Conservation (phyloP, 2,888 invertebrate genomes). For the Melanotus villosus region DNA sequence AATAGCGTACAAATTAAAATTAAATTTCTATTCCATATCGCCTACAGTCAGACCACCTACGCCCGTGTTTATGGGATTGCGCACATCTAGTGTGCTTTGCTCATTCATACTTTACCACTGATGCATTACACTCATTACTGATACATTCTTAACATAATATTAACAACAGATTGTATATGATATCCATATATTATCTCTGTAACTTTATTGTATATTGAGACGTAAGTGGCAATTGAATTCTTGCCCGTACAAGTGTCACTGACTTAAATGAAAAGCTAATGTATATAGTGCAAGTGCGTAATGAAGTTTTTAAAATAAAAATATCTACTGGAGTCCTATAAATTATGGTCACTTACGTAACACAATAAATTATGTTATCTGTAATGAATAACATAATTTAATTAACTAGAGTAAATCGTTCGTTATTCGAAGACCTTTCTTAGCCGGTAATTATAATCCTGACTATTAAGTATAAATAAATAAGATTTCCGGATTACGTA, state of each 20-base stretch:
- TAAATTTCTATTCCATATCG: conserved; percentile 54
- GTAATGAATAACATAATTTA: too few relatives aligned
- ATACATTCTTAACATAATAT: conserved; percentile 52
- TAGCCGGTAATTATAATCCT: too few relatives aligned
- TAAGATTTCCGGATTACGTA: too few relatives aligned
- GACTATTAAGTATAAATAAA: too few relatives aligned
- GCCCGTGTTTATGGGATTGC: conserved; percentile 36
- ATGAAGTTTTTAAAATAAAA: not conserved
- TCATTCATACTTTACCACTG: conserved; percentile 45
- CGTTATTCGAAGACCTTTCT: too few relatives aligned
- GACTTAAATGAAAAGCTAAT: not conserved
- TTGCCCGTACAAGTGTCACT: conserved; percentile 2
- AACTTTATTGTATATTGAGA: conserved; percentile 27
- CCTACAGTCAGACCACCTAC: conserved; percentile 55
- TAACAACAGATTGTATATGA: conserved; percentile 50
- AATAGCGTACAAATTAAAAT: conserved; percentile 56
- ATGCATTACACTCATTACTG: conserved; percentile 53
- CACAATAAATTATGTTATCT: too few relatives aligned
- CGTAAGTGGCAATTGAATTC: conserved; percentile 18
- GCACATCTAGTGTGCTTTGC: conserved; percentile 36
- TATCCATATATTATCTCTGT: conserved; percentile 48
- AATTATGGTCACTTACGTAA: not conserved
- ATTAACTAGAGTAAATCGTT: too few relatives aligned
- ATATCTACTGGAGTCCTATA: not conserved
- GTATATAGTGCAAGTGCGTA: conserved; percentile 5